Base-by-base conservation (phyloP, 2,113 vertebrate genomes). In the Struthio camelus region DNA sequence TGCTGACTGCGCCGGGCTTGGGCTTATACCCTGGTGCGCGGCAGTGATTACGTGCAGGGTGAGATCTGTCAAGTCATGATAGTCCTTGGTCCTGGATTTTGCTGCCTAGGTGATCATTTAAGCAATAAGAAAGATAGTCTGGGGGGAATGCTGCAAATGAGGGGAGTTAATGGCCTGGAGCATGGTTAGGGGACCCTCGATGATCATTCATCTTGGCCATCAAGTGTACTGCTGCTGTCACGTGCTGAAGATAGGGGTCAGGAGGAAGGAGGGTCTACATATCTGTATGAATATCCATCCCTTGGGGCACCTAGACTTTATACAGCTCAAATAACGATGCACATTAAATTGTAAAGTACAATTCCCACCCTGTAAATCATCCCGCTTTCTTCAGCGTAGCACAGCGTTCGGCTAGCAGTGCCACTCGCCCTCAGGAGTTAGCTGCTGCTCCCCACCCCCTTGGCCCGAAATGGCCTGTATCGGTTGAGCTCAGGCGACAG, bases 361-460 rank as follows among this genome's bases (percentile, higher is more conserved):
- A 18, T 51, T 51, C 50, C 17, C 1, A 4, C 64, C 73, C 84
- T 18, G 53, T 11, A 20, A 50, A 50, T 69, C 18, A 30, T 3
- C 24, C 30, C 2, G 30, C 54, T 28, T 28, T 44, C 67, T 16
- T 27, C 36, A 34, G 67, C 2, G 16, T 7, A n/a, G 25, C 1
- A 15, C 80, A 13, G 51, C 32, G 40, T 0, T 13, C 3, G 0
- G n/a, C n/a, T n/a, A n/a, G n/a, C n/a, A n/a, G n/a, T n/a, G n/a
- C n/a, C n/a, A n/a, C n/a, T n/a, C n/a, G n/a, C n/a, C n/a, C n/a
- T n/a, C n/a, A n/a, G n/a, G n/a, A n/a, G n/a, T n/a, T n/a, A n/a
- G n/a, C n/a, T n/a, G n/a, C n/a, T n/a, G n/a, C n/a, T n/a, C n/a
- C n/a, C n/a, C n/a, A n/a, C n/a, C n/a, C n/a, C n/a, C n/a, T n/a